Conservation (phyloP, 2,797 vertebrate species). For the Tauraco hartlaubi region DNA sequence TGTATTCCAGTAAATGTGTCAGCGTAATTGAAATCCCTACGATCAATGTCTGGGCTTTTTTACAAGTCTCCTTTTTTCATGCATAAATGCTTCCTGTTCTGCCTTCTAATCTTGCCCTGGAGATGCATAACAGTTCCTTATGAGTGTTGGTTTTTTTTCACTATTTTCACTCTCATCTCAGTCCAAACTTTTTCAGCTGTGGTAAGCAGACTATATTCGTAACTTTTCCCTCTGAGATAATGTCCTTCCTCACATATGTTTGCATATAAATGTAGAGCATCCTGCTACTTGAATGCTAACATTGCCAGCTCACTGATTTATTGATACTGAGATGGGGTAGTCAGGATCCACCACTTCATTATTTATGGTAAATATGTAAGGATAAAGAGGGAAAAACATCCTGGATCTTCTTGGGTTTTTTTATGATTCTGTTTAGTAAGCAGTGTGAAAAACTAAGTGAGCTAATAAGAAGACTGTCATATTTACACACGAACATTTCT, state of each 20-base stretch:
- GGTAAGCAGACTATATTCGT: slow-evolving; percentile 36
- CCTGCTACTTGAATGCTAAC: not conserved
- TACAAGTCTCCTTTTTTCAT: slow-evolving; percentile 52
- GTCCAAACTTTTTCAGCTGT: slow-evolving; percentile 65
- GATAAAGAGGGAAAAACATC: not conserved
- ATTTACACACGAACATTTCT: not conserved
- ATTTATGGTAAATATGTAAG: not conserved
- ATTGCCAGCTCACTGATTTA: not conserved
- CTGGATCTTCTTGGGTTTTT: not conserved
- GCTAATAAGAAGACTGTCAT: not conserved
- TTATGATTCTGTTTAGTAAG: not conserved
- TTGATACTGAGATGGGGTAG: not conserved
- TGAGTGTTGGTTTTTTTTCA: slow-evolving; percentile 54
- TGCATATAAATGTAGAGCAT: slow-evolving; percentile 10
- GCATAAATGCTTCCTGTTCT: slow-evolving; percentile 63
- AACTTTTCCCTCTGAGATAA: slow-evolving; percentile 60
- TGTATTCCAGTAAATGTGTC: slow-evolving; percentile 62
- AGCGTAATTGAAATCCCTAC: slow-evolving; percentile 54
- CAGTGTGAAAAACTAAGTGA: not conserved
- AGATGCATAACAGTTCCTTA: slow-evolving; percentile 57
- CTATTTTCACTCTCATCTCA: slow-evolving; percentile 57
- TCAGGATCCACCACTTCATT: not conserved
- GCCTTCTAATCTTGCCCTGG: slow-evolving; percentile 65
- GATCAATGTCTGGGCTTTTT: slow-evolving; percentile 61
- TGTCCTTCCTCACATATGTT: slow-evolving; percentile 7